phyloP scores from a whole-genome alignment of 2,888 invertebrate species.

The Pandemis heparana region DNA sequence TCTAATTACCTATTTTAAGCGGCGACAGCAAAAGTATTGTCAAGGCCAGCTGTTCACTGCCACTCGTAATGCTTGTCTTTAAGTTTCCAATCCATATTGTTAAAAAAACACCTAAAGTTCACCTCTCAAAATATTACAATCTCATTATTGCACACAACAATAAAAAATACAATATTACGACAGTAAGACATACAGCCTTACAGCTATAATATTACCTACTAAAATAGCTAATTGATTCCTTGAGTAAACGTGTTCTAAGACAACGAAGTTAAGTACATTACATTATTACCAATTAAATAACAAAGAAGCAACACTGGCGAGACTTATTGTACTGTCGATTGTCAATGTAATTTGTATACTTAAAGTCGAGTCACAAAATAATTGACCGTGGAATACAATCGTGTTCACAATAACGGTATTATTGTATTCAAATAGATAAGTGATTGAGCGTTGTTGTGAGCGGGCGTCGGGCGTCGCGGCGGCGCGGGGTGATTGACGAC shows the following conservation, averaged over 20 bases:
- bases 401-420: constrained; percentile 18
- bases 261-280: not conserved
- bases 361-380: constrained; percentile 24
- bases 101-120: not conserved
- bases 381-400: constrained; percentile 21
- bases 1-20: constrained; percentile 59
- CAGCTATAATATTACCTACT: too few relatives aligned
- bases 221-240: too few relatives aligned
- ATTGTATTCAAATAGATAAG: constrained; percentile 43
- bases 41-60: constrained; percentile 17
- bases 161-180: too few relatives aligned
- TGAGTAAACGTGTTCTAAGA: too few relatives aligned
- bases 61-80: not conserved
- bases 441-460: constrained; percentile 50
- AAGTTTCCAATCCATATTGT: not conserved
- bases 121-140: too few relatives aligned
- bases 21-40: constrained; percentile 45
- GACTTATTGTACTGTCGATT: not conserved
- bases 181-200: too few relatives aligned
- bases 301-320: too few relatives aligned
- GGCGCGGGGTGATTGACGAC: constrained; percentile 58
- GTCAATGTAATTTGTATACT: constrained; percentile 7
- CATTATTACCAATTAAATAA: too few relatives aligned
- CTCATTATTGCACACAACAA: too few relatives aligned
- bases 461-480: constrained; percentile 36